Evolutionary conservation across 2,113 vertebrate species (phyloP).

Genomic region (Columba janthina): DNA sequence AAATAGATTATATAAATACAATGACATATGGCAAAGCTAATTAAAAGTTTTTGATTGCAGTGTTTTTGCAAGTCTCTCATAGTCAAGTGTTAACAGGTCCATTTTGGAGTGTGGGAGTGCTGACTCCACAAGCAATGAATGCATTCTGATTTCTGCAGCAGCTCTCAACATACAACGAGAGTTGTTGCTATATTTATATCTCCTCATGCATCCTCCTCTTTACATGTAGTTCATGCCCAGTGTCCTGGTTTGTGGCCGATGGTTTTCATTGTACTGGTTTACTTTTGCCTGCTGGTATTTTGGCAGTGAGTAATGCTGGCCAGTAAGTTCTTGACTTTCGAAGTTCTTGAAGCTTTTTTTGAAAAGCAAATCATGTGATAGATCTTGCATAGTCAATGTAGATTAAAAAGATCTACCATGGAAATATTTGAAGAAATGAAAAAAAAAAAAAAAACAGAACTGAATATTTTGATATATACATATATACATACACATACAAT

Average conservation of each 20-base stretch:
- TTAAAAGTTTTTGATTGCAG: background rate
- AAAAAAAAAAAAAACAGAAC: background rate
- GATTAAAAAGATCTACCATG: background rate
- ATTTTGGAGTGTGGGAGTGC: background rate
- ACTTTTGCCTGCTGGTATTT: background rate
- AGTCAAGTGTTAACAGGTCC: background rate
- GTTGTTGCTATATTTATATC: background rate
- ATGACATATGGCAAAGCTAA: background rate
- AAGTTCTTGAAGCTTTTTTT: background rate
- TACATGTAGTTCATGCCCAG: background rate
- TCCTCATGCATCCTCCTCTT: background rate
- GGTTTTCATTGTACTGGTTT: background rate
- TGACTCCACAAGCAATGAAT: background rate
- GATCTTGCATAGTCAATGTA: background rate
- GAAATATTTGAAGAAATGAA: background rate
- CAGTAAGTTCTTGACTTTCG: background rate
- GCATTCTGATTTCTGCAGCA: background rate
- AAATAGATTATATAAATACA: background rate
- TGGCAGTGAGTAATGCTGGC: background rate
- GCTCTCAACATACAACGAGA: fast-evolving
- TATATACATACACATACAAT: background rate
- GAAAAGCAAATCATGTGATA: background rate
- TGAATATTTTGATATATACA: background rate
- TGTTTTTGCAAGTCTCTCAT: background rate
- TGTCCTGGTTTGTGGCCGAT: background rate